Base-by-base conservation (phyloP, 1,140 invertebrate species). In the Glossosoma conforme region DNA sequence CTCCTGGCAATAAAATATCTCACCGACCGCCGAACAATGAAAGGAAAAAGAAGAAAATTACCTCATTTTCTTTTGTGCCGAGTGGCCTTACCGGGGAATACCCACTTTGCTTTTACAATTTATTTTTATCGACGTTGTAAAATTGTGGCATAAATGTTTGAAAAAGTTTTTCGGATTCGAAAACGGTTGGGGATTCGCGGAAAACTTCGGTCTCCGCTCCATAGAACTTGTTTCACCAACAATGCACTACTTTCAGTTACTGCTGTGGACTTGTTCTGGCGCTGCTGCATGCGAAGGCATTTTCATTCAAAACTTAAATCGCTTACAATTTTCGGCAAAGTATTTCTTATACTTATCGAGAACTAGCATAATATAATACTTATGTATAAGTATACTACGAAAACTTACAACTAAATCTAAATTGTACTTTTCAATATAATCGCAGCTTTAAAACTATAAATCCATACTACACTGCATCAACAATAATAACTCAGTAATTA, bases 41-140 rank as follows among this genome's bases (percentile, higher is more conserved):
- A 49, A 44, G 52, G 52, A 57, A 55, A n/a, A 57, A 47, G 55
- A 48, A 52, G 55, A 52, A 57, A 57, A 57, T 57, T 57, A 57
- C 49, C 50, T 52, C 49, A 57, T 57, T 57, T 52, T 52, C 55
- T 49, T 52, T 52, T 57, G 55, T 52, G 55, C 38, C 43, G 40
- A 51, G 28, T 44, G 20, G 48, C 48, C 43, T 19, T 32, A 13
- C 21, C 51, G 10, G 17, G 38, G 55, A 44, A 28, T 44, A 44
- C 48, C 37, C 32, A 36, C 50, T 58, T 52, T 38, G 37, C 45
- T 51, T 30, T 37, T 28, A 52, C 46, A 49, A 48, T 57, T 58
- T 51, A 53, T 58, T 58, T 58, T 58, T 58, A 58, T 58, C 50
- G 55, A 41, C 50, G 55, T 33, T 58, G 55, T 50, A 50, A 58